Base-by-base conservation (phyloP, 2,797 vertebrate genomes). In the Muscicapa striata region DNA sequence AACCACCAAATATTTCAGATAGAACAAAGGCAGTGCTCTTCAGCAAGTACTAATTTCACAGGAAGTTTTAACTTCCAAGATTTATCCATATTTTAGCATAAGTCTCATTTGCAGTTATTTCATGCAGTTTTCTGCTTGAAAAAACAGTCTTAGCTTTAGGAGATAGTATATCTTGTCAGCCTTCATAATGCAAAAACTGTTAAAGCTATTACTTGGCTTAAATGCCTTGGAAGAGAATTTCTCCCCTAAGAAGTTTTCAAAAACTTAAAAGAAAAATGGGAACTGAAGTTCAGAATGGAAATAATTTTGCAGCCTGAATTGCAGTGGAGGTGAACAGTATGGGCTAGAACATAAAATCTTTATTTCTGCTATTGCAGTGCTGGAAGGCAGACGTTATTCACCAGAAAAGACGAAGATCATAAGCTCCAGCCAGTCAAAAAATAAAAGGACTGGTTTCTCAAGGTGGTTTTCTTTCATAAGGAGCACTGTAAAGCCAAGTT, bases 81-180 rank as follows among this genome's bases (percentile, higher is more conserved):
- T 93, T 95, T 95, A 85, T 84, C 92, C 59, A 55, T 93, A 85
- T 94, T 97, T 94, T 92, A 95, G 40, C 84, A 66, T 75, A 90
- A 90, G 89, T 87, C 87, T 94, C 79, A 90, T 93, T 90, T 94
- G 94, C 79, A 93, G 92, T 95, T 92, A 95, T 92, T 95, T 93
- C 76, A 73, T 86, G 76, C 46, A 70, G 84, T 92, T 95, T 95
- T 96, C 91, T 92, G 87, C 85, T 83, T 96, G 92, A 89, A 93
- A 95, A 96, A 92, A 90, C 68, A 77, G 78, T 62, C 87, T 85
- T 94, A 83, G 89, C 87, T 96, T 94, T 92, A 94, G 92, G 92
- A 96, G 82, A 94, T 55, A 81, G 64, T 91, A 75, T 86, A 88
- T 94, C 92, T 96, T 96, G 84, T 93, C 89, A 94, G 46, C 51